Percentiles rank a stretch among this genome's conserved stretches.
Evolutionary conservation across 2,888 invertebrate genomes (phyloP).

Genomic region (Archips xylosteana): DNA sequence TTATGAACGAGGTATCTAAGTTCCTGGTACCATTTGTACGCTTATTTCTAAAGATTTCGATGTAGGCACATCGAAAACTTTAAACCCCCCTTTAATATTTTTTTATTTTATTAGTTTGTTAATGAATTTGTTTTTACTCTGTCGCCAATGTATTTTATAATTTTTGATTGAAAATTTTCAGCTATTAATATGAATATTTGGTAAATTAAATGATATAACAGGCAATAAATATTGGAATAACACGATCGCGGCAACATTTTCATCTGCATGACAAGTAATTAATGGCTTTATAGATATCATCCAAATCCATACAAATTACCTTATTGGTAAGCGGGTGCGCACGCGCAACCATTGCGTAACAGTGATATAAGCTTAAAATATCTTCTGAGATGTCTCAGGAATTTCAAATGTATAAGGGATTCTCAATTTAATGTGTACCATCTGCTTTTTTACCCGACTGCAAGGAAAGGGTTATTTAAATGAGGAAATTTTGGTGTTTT

Average conservation of each 20-base stretch:
- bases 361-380: neutral
- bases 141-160: neutral
- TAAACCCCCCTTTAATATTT: too few species aligned
- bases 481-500: too few species aligned
- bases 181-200: neutral
- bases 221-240: constrained; percentile 15
- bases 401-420: too few species aligned
- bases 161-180: neutral
- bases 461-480: too few species aligned
- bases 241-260: constrained; percentile 6
- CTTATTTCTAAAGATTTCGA: neutral
- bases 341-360: constrained; percentile 14
- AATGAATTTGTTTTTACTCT: neutral
- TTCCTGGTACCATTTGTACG: neutral
- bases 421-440: too few species aligned
- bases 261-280: constrained; percentile 16
- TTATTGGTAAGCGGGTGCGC: constrained; percentile 11
- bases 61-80: neutral
- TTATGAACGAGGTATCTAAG: neutral
- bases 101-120: too few species aligned
- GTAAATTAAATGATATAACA: constrained; percentile 7
- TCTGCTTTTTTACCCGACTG: too few species aligned
- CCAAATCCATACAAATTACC: constrained; percentile 29
- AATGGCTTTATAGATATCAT: constrained; percentile 31
- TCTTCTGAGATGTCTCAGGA: too few species aligned